Evolutionary conservation across 2,888 invertebrate genomes (phyloP).

Genomic region (Xylota sylvarum): DNA sequence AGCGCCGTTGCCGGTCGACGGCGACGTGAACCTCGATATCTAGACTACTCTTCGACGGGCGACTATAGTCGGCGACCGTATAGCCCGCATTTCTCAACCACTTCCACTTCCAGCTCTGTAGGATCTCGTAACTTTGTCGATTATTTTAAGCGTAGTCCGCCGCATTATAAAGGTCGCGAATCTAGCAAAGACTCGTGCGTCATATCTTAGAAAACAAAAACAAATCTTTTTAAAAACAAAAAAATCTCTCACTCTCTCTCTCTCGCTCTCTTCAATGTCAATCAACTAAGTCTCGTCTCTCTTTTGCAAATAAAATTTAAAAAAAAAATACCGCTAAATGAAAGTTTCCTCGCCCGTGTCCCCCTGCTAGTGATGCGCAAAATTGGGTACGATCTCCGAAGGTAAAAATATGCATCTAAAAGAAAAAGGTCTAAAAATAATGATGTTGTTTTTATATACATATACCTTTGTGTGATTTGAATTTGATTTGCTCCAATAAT

Average conservation of each 20-base stretch:
- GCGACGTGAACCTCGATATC: conserved; percentile 60
- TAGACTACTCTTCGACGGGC: conserved; percentile 46
- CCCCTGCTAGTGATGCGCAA: conserved; percentile 72
- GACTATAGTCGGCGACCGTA: conserved; percentile 63
- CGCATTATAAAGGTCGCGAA: conserved; percentile 79
- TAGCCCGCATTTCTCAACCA: conserved; percentile 48
- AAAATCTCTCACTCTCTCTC: conserved; percentile 50
- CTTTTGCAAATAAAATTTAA: conserved; percentile 71
- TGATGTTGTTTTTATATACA: conserved; percentile 52
- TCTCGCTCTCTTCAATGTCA: conserved; percentile 48
- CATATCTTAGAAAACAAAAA: conserved; percentile 80
- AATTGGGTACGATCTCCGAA: conserved; percentile 85
- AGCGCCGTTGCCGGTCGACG: conserved; percentile 77
- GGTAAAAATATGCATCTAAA: conserved; percentile 81
- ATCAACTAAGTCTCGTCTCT: conserved; percentile 53
- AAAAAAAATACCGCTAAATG: conserved; percentile 63
- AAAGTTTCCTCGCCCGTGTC: conserved; percentile 61
- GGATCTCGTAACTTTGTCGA: conserved; percentile 80
- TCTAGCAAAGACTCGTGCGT: conserved; percentile 83
- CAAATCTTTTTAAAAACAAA: conserved; percentile 22
- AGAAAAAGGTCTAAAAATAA: conserved; percentile 41
- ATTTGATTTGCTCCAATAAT: conserved; percentile 67
- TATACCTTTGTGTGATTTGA: conserved; percentile 68
- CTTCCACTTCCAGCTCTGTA: conserved; percentile 47
- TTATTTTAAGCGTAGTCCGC: conserved; percentile 82